Evolutionary conservation across 2,888 invertebrate genomes (phyloP).

Genomic region (Synanthedon tipuliformis): DNA sequence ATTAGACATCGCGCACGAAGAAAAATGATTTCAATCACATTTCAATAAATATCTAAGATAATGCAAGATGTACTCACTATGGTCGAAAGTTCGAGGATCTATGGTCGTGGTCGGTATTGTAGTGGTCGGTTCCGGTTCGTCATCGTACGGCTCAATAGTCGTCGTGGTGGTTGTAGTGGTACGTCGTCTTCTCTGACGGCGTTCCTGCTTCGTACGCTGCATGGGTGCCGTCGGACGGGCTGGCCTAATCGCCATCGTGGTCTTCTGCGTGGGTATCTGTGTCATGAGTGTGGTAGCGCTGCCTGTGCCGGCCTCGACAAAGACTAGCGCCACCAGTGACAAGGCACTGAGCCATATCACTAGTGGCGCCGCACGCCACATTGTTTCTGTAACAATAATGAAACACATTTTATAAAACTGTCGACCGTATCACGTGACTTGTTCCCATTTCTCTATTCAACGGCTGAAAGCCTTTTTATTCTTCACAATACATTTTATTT

Average conservation of each 20-base stretch:
- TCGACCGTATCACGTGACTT: too few relatives aligned
- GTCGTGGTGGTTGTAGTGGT: conserved; percentile 34
- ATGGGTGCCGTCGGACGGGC: conserved; percentile 15
- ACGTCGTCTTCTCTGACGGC: conserved; percentile 35
- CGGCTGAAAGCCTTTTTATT: too few relatives aligned
- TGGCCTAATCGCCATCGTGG: conserved; percentile 10
- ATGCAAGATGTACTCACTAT: conserved; percentile 58
- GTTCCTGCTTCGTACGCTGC: conserved; percentile 13
- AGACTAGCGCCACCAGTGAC: conserved; percentile 60
- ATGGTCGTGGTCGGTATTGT: conserved; percentile 39
- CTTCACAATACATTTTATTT: too few relatives aligned
- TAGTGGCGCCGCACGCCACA: conserved; percentile 56
- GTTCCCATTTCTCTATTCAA: too few relatives aligned
- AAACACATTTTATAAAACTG: background rate
- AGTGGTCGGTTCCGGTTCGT: conserved; percentile 32
- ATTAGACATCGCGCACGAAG: too few relatives aligned
- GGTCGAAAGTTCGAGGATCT: conserved; percentile 49
- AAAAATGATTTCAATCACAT: too few relatives aligned
- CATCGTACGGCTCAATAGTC: conserved; percentile 29
- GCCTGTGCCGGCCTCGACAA: conserved; percentile 37
- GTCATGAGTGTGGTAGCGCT: conserved; percentile 11
- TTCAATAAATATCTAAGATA: background rate
- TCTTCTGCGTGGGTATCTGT: conserved; percentile 2
- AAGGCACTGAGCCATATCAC: conserved; percentile 49
- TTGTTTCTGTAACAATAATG: conserved; percentile 32